These are phyloP conservation scores for Cervus canadensis DNA, from an alignment of 2,113 vertebrate genomes.

Conservation along the genomic window DNA sequence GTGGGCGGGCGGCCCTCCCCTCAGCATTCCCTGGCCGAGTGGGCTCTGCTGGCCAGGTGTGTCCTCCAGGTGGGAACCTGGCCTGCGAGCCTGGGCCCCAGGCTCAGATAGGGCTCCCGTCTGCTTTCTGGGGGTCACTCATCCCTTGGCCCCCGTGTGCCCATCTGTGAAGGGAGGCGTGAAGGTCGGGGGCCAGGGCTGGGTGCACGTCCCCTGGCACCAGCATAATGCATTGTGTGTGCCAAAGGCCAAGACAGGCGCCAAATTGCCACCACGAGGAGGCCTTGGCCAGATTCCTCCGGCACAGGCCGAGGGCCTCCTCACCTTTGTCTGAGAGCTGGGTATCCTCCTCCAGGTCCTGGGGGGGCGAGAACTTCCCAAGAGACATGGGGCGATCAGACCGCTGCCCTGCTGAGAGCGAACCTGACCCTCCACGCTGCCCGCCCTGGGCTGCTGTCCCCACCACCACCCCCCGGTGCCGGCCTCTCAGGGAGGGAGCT, in stretches of 20 bases:
- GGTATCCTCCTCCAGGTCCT: slow-evolving; percentile 71
- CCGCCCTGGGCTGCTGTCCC: not conserved
- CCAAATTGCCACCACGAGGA: not conserved
- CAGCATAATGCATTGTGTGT: no score
- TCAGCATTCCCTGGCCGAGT: not conserved
- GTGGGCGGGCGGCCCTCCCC: rapidly evolving
- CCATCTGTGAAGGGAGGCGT: not conserved
- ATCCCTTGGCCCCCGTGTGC: not conserved
- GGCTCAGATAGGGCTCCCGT: not conserved
- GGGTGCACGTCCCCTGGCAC: rapidly evolving
- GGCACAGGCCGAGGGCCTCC: not conserved
- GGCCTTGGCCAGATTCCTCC: not conserved
- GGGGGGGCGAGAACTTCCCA: slow-evolving; percentile 70
- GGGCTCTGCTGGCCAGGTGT: no score
- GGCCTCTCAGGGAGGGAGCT: not conserved
- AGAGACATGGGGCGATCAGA: slow-evolving; percentile 29
- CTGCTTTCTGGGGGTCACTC: not conserved
- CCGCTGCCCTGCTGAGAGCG: rapidly evolving
- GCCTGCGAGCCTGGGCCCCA: not conserved
- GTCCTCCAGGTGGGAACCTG: not conserved
- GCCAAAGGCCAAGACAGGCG: not conserved
- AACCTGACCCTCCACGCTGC: not conserved
- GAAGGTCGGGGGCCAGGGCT: not conserved
- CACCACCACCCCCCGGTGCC: not conserved
- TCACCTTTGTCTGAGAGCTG: slow-evolving; percentile 74